These are phyloP conservation scores for Leptinotarsa lineolata DNA, from an alignment of 1,140 invertebrate species.

Conservation along the genomic window DNA sequence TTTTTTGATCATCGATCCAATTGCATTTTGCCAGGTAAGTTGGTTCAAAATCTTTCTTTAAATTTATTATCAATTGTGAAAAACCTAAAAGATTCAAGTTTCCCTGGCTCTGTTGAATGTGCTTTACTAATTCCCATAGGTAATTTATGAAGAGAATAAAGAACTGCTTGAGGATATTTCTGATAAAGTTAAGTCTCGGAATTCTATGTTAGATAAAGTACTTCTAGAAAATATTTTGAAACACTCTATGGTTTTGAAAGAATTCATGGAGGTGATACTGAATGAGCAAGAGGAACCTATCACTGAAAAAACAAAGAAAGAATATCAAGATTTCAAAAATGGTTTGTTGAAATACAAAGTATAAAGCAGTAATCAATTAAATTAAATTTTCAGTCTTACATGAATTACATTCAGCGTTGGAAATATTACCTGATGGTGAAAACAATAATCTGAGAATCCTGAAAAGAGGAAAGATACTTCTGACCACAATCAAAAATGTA, in stretches of 20 bases:
- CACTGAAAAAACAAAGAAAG: constrained; percentile 26
- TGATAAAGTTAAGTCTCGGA: constrained; percentile 20
- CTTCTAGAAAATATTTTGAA: constrained; percentile 28
- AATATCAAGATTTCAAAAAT: constrained; percentile 33
- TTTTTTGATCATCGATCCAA: constrained; percentile 68
- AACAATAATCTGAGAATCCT: constrained; percentile 31
- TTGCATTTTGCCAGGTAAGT: constrained; percentile 66
- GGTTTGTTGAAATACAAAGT: neutral
- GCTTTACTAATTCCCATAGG: constrained; percentile 27
- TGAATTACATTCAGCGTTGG: constrained; percentile 39
- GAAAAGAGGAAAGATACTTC: constrained; percentile 43
- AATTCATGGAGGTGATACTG: constrained; percentile 33
- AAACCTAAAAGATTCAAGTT: too few species aligned
- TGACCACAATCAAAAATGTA: constrained; percentile 36
- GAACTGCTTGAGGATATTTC: constrained; percentile 36
- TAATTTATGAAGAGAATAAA: constrained; percentile 41
- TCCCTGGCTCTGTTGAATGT: neutral
- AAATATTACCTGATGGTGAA: constrained; percentile 31
- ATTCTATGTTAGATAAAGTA: constrained; percentile 17
- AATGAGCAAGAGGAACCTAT: constrained; percentile 25
- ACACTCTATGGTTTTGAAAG: constrained; percentile 33
- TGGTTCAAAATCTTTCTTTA: too few species aligned
- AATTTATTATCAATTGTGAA: too few species aligned
- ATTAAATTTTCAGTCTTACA: constrained; percentile 35
- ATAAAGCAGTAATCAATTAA: too few species aligned